Base-by-base conservation (phyloP, 2,888 invertebrate species). In the Machimus atricapillus region DNA sequence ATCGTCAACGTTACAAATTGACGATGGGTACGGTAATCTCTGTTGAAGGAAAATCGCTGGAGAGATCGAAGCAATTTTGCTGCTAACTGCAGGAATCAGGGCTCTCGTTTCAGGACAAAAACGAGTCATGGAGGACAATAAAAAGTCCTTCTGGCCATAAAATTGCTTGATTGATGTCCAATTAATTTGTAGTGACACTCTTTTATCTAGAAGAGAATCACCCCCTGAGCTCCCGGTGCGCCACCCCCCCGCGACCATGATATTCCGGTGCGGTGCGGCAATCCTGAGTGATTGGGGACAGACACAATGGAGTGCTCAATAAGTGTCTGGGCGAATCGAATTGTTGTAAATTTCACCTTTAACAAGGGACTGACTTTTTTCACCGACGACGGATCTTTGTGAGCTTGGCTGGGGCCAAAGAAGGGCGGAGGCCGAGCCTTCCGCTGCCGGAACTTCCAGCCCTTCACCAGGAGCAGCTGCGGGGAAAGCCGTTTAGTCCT, bases 111-210 rank as follows among this genome's bases (percentile, higher is more conserved):
- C 85, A 34, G 76, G 16, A 76, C 74, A 85, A 74, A 86, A 76
- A 86, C 74, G 12, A 86, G 52, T 76, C 85, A 86, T 37, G 85
- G 43, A 78, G 79, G 87, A 85, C 86, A 87, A 87, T 85, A 85
- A 83, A 87, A 83, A 79, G 79, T 87, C 81, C 79, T 86, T 85
- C 74, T 81, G 81, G 86, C 87, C 56, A 86, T 87, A 86, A 87
- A 87, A 87, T 87, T 87, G 87, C 87, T 87, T 87, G 87, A 87
- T 87, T 87, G 87, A 87, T 87, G 87, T 87, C 86, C 87, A 87
- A 87, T 87, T 87, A 87, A 87, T 87, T 87, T 86, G 76, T 81
- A 81, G 81, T 87, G 87, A 87, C 87, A 87, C 82, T 87, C 78
- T 87, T 87, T 85, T 87, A 87, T 87, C 56, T 87, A 56, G 83